Percentiles rank a stretch among this genome's conserved stretches.
These are phyloP conservation scores for Chloroceryle amazona DNA, from an alignment of 2,797 vertebrate genomes.

Conservation along the genomic window DNA sequence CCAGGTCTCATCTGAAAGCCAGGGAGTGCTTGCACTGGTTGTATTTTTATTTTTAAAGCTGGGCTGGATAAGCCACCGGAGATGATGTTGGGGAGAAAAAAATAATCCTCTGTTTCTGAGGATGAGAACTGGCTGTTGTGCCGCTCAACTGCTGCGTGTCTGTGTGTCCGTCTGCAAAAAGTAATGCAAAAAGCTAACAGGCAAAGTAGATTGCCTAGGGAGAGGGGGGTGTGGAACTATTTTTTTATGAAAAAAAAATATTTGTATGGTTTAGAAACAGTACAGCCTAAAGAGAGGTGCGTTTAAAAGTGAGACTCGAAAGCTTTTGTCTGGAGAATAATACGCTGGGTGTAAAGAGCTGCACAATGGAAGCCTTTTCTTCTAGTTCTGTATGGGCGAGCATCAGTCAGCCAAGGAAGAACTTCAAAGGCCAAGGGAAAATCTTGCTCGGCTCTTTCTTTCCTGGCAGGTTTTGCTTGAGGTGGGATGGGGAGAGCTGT, in stretches of 20 bases:
- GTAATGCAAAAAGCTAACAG: not conserved
- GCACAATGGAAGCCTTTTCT: slow-evolving; percentile 61
- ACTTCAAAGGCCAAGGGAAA: slow-evolving; percentile 45
- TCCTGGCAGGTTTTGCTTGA: slow-evolving; percentile 46
- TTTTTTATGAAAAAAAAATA: not conserved
- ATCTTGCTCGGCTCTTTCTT: slow-evolving; percentile 1
- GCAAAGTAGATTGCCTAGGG: not conserved
- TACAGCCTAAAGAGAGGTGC: slow-evolving; percentile 37
- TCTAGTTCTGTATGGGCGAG: slow-evolving; percentile 51
- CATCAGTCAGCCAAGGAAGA: slow-evolving; percentile 61
- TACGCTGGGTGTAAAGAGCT: not conserved
- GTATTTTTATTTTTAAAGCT: not conserved
- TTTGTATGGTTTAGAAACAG: slow-evolving; percentile 31
- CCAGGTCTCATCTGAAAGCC: not conserved
- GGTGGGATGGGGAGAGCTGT: slow-evolving; percentile 5
- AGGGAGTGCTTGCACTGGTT: not conserved
- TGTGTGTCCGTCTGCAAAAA: not conserved
- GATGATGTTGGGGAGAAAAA: not conserved
- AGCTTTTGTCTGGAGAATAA: slow-evolving; percentile 65
- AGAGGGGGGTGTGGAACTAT: not conserved
- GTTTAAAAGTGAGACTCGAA: slow-evolving; percentile 9
- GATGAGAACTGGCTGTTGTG: not conserved
- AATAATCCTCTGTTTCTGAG: not conserved
- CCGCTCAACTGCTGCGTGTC: not conserved
- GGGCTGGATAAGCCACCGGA: not conserved